A percentile compares a stretch with the other conserved stretches of the same genome.
phyloP scores from a whole-genome alignment of 2,113 vertebrate genomes.

The Alouatta palliata region DNA sequence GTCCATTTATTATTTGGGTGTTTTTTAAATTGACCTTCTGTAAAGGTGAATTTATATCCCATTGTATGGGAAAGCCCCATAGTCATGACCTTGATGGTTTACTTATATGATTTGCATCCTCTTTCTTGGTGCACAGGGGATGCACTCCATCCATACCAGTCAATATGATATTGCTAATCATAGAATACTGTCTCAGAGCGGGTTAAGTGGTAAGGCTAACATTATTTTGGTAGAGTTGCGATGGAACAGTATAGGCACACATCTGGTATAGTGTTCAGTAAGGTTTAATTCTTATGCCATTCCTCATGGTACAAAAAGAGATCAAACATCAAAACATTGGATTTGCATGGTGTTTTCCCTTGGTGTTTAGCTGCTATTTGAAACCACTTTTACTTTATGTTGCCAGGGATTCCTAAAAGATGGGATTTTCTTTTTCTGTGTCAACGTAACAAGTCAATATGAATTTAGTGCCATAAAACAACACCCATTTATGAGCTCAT shows the following conservation, averaged over 20 bases:
- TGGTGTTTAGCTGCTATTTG: not conserved
- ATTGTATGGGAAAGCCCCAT: rapidly evolving
- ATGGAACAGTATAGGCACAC: too few relatives aligned
- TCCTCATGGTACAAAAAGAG: not conserved
- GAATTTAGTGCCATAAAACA: not conserved
- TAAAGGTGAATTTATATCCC: not conserved
- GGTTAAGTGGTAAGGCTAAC: rapidly evolving
- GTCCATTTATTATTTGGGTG: not conserved
- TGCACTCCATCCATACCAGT: rapidly evolving
- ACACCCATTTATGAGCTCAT: not conserved
- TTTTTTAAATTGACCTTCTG: not conserved
- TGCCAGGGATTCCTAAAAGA: not conserved
- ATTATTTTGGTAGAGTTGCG: not conserved
- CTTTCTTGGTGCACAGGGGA: not conserved
- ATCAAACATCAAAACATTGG: not conserved
- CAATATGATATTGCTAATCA: rapidly evolving
- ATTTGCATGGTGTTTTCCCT: not conserved
- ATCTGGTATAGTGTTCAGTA: not conserved
- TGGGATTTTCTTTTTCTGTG: not conserved
- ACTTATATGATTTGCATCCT: too few relatives aligned
- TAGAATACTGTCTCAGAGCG: not conserved
- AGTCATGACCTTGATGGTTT: rapidly evolving
- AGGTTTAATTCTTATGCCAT: not conserved
- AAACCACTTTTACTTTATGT: not conserved
- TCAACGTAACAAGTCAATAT: not conserved